These are phyloP conservation scores for Bombus sylvicola DNA, from an alignment of 1,140 invertebrate species.

Conservation along the genomic window DNA sequence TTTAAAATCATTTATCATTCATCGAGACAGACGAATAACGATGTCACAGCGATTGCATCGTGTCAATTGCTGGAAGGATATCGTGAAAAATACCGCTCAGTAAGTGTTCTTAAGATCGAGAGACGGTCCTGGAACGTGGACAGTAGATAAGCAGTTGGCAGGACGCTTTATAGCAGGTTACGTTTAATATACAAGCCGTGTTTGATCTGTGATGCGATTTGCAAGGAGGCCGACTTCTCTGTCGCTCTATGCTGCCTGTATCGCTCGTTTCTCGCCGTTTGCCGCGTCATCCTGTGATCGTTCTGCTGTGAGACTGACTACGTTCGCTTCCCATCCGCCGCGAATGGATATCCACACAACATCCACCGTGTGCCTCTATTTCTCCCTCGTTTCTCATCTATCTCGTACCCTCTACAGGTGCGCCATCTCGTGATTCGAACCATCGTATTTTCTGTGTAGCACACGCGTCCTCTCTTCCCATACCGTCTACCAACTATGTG, in stretches of 20 bases:
- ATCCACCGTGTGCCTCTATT: constrained; percentile 49
- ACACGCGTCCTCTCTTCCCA: not conserved
- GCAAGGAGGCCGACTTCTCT: constrained; percentile 72
- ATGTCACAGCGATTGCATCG: no score
- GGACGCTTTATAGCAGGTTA: constrained; percentile 64
- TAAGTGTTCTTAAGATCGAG: not conserved
- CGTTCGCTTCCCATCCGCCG: constrained; percentile 71
- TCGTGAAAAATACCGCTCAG: not conserved
- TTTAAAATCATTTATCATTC: not conserved
- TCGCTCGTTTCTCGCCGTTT: constrained; percentile 73
- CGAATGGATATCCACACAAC: constrained; percentile 78
- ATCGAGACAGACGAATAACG: not conserved
- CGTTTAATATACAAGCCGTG: constrained; percentile 82
- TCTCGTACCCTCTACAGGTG: constrained; percentile 11
- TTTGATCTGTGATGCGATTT: constrained; percentile 83
- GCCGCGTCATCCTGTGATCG: constrained; percentile 81
- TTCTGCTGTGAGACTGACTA: constrained; percentile 81
- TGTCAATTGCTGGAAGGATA: not conserved
- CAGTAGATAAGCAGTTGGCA: constrained; percentile 69
- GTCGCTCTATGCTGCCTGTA: constrained; percentile 32
- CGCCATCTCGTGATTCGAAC: not conserved
- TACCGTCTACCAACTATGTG: not conserved
- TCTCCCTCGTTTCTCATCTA: constrained; percentile 13
- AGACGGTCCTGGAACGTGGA: constrained; percentile 44
- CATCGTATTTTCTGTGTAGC: constrained; percentile 17